phyloP scores from a whole-genome alignment of 2,797 vertebrate species.

The Sternotherus odoratus region DNA sequence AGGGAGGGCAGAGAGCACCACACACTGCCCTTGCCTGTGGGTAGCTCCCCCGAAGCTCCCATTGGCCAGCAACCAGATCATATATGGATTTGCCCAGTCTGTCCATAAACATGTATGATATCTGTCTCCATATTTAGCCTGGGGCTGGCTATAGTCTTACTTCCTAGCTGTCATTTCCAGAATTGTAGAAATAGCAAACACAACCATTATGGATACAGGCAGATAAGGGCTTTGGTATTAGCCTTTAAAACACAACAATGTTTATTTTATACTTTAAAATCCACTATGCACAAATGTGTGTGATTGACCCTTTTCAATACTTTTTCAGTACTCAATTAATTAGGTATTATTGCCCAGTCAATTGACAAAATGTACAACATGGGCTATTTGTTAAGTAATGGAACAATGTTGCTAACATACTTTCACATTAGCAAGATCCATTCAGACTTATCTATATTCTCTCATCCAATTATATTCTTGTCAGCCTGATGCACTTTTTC shows the following conservation, averaged over 20 bases:
- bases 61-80: not conserved
- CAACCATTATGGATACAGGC: not conserved
- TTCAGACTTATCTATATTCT: not conserved
- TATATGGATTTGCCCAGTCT: slow-evolving; percentile 1
- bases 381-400: not conserved
- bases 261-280: not conserved
- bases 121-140: slow-evolving; percentile 24
- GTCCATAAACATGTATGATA: not conserved
- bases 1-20: too few relatives aligned
- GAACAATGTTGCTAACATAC: not conserved
- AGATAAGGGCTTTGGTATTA: not conserved
- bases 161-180: not conserved
- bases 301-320: not conserved
- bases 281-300: not conserved
- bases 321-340: not conserved
- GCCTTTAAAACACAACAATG: not conserved
- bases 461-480: not conserved
- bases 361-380: not conserved
- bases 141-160: not conserved
- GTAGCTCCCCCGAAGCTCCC: too few relatives aligned
- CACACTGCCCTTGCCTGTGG: too few relatives aligned
- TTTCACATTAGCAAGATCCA: not conserved
- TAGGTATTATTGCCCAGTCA: not conserved
- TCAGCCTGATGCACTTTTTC: not conserved
- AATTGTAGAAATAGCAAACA: not conserved